Base-by-base conservation (phyloP, 2,888 invertebrate species). In the Phyllotreta cruciferae region DNA sequence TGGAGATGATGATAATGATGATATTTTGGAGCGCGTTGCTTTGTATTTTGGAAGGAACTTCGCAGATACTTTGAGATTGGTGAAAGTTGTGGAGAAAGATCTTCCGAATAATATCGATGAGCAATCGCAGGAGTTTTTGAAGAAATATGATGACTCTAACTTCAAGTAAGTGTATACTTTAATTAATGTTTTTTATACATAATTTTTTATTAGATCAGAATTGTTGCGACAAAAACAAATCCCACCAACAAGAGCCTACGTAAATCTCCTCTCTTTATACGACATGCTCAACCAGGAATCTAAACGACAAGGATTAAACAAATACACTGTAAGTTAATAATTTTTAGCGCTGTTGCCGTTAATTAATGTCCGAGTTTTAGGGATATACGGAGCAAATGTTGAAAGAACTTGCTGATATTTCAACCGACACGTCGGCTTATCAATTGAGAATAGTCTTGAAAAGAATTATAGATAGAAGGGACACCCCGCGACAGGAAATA, bases 251-350 rank as follows among this genome's bases (percentile, higher is more conserved):
- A 80, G 82, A 0, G 85, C 88, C 0, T 86, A 88, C 63, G 81
- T 88, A 54, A 83, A 87, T 50, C 77, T 89, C 53, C 75, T 88
- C 62, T 79, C 85, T 14, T 75, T 89, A 36, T 89, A 89, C 74
- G 89, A 89, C 70, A 81, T 85, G 4, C 72, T 89, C 53, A 88
- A 88, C 75, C 85, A 88, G 66, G 89, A 89, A 64, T 86, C 88
- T 0, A 88, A 88, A 74, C 85, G 82, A 62, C 84, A 87, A 69
- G 84, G 85, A 38, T 81, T 88, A 4, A 86, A 86, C 3, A 87
- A 87, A 70, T 89, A 83, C 70, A 82, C 83, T 66, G 87, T 87
- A 76, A 85, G 84, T 82, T n/a, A 44, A 47, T 41, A 11, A 36
- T 39, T 55, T 36, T 4, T 37, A 34, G n/a, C n/a, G n/a, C n/a